Base-by-base conservation (phyloP, 2,888 invertebrate species). In the Abrostola tripartita region DNA sequence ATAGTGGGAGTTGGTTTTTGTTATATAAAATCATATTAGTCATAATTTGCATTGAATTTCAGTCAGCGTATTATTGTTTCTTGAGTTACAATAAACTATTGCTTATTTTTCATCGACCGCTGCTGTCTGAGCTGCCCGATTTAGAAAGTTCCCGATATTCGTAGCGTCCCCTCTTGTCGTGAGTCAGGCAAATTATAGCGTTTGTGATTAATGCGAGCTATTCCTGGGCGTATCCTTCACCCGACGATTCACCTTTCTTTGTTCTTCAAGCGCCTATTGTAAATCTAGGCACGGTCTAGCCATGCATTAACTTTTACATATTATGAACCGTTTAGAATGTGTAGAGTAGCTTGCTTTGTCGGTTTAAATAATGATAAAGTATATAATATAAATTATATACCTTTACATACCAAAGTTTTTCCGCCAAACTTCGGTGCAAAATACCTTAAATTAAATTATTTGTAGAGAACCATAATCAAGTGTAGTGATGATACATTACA, bases 141-240 rank as follows among this genome's bases (percentile, higher is more conserved):
- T 87, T 93, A 93, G 93, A 92, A 91, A 88, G 84, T 88, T 86
- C 87, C 83, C 88, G 85, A 90, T 90, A 89, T 84, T 86, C 79
- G 82, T 82, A 79, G 86, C 90, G 92, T 89, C 91, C 92, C 92
- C 89, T 89, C 88, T 76, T 88, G 88, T 88, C 90, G 90, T 93
- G 93, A 93, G 88, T 93, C 92, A 94, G 90, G 90, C 92, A 90
- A 92, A 94, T 93, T 92, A 90, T 90, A 86, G 87, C 85, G 81
- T 90, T 88, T 90, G 92, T 93, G 92, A 93, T 93, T 93, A 92
- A 93, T 93, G 89, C 86, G 76, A 78, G 89, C 91, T 93, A 93
- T 93, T 93, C 86, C 86, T 90, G 89, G 85, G 83, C 79, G 82
- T 87, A 88, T 86, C 83, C 87, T 87, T 85, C 84, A 84, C 81